A percentile compares a stretch with the other conserved stretches of the same genome.
phyloP scores from a whole-genome alignment of 2,888 invertebrate species.

The Drosophila austrosaltans region DNA sequence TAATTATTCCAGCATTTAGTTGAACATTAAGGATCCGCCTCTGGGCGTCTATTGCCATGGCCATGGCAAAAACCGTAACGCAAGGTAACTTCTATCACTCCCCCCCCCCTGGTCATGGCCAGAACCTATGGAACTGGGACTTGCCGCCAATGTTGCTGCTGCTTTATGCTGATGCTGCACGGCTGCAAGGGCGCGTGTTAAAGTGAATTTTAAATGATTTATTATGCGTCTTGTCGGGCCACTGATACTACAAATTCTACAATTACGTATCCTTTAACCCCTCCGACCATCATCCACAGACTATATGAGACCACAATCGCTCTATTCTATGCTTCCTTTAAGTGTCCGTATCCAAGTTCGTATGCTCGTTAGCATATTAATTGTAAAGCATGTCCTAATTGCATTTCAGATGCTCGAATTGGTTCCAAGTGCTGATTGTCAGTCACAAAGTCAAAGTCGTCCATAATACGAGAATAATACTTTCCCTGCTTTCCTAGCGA shows the following conservation, averaged over 20 bases:
- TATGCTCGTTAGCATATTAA: constrained; percentile 61
- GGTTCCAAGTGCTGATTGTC: constrained; percentile 21
- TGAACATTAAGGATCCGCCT: constrained; percentile 58
- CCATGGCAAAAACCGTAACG: constrained; percentile 33
- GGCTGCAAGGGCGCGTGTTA: constrained; percentile 59
- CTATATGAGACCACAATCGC: background rate
- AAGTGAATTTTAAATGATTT: constrained; percentile 76
- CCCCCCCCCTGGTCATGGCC: background rate
- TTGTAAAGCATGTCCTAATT: constrained; percentile 51
- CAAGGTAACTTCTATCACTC: background rate
- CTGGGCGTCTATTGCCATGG: constrained; percentile 28
- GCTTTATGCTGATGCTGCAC: constrained; percentile 25
- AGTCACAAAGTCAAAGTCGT: background rate
- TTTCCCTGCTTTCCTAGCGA: background rate
- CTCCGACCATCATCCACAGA: background rate
- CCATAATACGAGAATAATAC: background rate
- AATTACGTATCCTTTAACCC: constrained; percentile 48
- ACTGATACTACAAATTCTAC: constrained; percentile 53
- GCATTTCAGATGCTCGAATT: constrained; percentile 38
- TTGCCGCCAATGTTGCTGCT: background rate
- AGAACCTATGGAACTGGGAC: background rate
- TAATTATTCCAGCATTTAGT: constrained; percentile 77
- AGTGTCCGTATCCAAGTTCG: background rate
- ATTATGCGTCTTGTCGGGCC: constrained; percentile 55
- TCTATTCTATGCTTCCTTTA: background rate